Conservation (phyloP, 2,888 invertebrate genomes). For the Mechanitis messenoides region DNA sequence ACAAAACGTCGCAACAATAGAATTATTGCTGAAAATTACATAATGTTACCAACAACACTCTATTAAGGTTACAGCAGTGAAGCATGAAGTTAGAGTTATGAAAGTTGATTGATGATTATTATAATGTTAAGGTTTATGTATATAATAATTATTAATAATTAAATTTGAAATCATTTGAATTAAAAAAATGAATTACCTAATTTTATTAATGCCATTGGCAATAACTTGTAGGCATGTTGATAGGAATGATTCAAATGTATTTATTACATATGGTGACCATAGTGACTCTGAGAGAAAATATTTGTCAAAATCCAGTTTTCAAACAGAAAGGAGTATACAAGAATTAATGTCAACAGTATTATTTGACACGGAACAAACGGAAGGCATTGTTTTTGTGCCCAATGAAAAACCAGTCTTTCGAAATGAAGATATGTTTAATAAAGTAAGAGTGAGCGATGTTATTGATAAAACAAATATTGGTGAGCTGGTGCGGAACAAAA, state of each 20-base stretch:
- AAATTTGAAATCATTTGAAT: neutral
- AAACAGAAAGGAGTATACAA: neutral
- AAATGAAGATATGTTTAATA: constrained; percentile 31
- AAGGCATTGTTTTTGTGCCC: constrained; percentile 50
- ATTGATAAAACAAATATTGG: constrained; percentile 15
- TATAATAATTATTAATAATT: too few species aligned
- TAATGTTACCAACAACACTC: too few species aligned
- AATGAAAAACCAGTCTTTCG: constrained; percentile 38
- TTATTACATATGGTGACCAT: constrained; percentile 44
- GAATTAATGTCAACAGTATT: constrained; percentile 8
- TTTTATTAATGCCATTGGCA: neutral
- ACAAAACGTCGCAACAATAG: too few species aligned
- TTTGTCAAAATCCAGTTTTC: neutral
- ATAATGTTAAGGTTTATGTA: too few species aligned
- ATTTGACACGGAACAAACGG: constrained; percentile 19
- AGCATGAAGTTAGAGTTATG: too few species aligned
- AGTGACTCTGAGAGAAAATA: constrained; percentile 22
- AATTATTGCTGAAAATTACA: too few species aligned
- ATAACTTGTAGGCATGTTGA: constrained; percentile 10
- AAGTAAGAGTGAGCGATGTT: constrained; percentile 1
- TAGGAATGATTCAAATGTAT: constrained; percentile 41
- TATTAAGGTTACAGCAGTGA: too few species aligned
- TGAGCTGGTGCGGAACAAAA: constrained; percentile 33
- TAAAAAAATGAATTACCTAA: neutral
- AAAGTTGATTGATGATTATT: too few species aligned